Evolutionary conservation across 2,113 vertebrate species (phyloP).

Genomic region (Mormyrus iriodes): DNA sequence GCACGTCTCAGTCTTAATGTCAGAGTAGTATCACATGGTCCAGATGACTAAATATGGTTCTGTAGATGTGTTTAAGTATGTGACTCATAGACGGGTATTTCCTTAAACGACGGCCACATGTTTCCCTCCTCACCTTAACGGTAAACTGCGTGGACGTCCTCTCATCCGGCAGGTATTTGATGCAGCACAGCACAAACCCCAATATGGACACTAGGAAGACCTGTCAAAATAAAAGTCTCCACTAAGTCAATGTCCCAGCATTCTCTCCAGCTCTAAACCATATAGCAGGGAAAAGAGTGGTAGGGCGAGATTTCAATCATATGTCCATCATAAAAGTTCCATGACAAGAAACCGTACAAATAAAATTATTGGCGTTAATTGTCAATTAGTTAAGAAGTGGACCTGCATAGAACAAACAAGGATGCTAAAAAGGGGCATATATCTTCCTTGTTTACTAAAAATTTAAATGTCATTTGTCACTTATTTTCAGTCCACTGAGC

Average conservation of each 20-base stretch:
- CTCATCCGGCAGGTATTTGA: slow-evolving; percentile 81
- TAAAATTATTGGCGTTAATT: neutral
- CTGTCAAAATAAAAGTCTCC: slow-evolving; percentile 49
- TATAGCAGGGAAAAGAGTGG: neutral
- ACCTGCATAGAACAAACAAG: neutral
- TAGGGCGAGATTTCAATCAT: neutral
- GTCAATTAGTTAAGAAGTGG: neutral
- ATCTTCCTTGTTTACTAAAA: neutral
- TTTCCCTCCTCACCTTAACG: slow-evolving; percentile 68
- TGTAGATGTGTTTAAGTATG: neutral
- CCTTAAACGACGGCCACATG: neutral
- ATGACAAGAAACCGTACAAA: neutral
- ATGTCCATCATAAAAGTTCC: neutral
- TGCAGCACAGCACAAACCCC: slow-evolving; percentile 80
- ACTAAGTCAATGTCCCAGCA: neutral
- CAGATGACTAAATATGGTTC: neutral
- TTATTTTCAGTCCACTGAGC: too few species aligned
- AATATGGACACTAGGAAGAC: slow-evolving; percentile 78
- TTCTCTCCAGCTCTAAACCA: neutral
- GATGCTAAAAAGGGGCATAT: neutral
- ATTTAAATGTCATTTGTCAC: neutral
- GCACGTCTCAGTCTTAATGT: neutral
- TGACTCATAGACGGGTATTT: neutral
- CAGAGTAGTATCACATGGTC: neutral
- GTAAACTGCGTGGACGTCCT: slow-evolving; percentile 76